Percentiles rank a stretch among this genome's conserved stretches.
Evolutionary conservation across 2,888 invertebrate genomes (phyloP).

Genomic region (Opisthograptis luteolata): DNA sequence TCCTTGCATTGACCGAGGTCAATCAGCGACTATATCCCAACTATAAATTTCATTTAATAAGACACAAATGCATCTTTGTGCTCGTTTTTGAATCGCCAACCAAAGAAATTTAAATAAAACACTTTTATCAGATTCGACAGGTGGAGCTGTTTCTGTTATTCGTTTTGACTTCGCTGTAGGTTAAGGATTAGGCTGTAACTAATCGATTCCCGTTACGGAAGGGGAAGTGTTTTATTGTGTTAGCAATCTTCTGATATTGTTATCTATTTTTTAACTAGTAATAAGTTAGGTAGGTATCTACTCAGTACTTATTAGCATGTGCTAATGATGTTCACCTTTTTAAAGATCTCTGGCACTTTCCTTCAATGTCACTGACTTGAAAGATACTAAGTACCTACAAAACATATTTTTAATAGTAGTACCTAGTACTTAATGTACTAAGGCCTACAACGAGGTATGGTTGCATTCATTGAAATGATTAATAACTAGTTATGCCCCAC

Average conservation of each 20-base stretch:
- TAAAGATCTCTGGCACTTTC: no score
- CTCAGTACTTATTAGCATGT: no score
- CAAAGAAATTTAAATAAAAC: constrained; percentile 83
- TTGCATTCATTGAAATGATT: no score
- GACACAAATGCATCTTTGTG: constrained; percentile 80
- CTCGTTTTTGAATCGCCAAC: constrained; percentile 77
- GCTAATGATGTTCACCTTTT: no score
- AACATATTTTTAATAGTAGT: no score
- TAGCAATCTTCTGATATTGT: constrained; percentile 46
- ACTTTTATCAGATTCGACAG: constrained; percentile 84
- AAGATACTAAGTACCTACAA: no score
- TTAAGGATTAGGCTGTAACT: constrained; percentile 78
- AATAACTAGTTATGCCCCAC: no score
- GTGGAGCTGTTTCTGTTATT: constrained; percentile 70
- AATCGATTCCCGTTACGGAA: constrained; percentile 76
- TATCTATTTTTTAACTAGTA: no score
- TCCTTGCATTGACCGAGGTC: constrained; percentile 79
- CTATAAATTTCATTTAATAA: constrained; percentile 85
- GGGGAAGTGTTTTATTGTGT: constrained; percentile 60
- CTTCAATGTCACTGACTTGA: no score
- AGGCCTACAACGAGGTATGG: no score
- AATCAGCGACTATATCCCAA: constrained; percentile 79
- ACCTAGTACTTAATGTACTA: no score
- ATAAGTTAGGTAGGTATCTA: no score
- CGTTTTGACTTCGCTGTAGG: constrained; percentile 81